These are phyloP conservation scores for Carassius gibelio DNA, from an alignment of 2,113 vertebrate genomes.

Conservation along the genomic window DNA sequence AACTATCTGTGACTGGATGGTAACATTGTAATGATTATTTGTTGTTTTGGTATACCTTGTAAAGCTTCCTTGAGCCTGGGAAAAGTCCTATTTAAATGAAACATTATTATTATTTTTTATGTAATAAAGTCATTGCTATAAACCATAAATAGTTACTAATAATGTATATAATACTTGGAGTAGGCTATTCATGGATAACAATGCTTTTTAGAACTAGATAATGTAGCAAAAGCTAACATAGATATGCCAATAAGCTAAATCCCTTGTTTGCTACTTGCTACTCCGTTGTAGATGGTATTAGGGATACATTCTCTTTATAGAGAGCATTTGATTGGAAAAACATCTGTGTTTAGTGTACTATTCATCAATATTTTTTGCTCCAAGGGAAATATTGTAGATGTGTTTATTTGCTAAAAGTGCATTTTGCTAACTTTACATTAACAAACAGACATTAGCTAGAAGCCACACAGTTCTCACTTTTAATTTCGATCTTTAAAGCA, in stretches of 20 bases:
- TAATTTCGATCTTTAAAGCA: background rate
- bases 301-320: background rate
- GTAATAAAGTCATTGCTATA: background rate
- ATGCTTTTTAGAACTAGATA: background rate
- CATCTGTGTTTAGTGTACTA: background rate
- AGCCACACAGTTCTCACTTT: background rate
- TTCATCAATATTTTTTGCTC: background rate
- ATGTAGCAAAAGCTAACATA: background rate
- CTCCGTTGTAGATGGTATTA: background rate
- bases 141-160: background rate
- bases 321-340: too few relatives aligned
- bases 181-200: background rate
- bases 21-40: too few relatives aligned
- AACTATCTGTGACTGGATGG: too few relatives aligned
- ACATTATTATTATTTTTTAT: too few relatives aligned
- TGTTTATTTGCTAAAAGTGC: background rate
- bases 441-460: background rate
- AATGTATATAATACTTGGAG: background rate
- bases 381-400: background rate
- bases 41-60: too few relatives aligned
- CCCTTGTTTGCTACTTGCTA: background rate
- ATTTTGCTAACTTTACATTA: conserved; percentile 1
- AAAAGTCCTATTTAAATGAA: too few relatives aligned
- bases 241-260: background rate
- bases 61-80: too few relatives aligned